Base-by-base conservation (phyloP, 53 echinoderm and acorn worm genomes). In the Hippasteria phrygiana region DNA sequence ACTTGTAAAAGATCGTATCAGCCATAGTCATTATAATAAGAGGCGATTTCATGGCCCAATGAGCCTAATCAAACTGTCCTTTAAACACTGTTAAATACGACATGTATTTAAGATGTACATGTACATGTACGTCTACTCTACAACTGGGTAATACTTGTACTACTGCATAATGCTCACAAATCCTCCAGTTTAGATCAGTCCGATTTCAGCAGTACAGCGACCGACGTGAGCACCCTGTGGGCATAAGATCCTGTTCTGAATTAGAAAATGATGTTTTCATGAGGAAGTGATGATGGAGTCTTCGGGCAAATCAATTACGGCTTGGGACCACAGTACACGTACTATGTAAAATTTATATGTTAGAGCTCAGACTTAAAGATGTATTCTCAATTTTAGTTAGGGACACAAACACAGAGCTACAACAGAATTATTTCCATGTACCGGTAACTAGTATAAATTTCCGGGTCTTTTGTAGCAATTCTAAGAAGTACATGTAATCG, bases 101-200 rank as follows among this genome's bases (percentile, higher is more conserved):
- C 51, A 51, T 18, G 3, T 51, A 5, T n/a, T 9, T 26, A 26
- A 64, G 28, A 65, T 27, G 65, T 72, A 72, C 72, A 42, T 72
- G 72, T 72, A 72, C 72, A 72, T 42, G 42, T 72, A 72, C 43
- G 22, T 72, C 41, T 72, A 41, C 32, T 5, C 18, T 66, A 66
- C 59, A 66, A 9, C 4, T 59, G 24, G 10, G 5, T 45, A 45
- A 45, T 66, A 66, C 31, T 5, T 66, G 66, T 32, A 66, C 66
- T 59, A 59, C 7, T 59, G 22, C 26, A 59, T 26, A 59, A 59
- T 59, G 59, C 54, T 20, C 54, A 59, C 26, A 59, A 2, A 59
- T 59, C 59, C n/a, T 26, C 20, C 59, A n/a, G n/a, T n/a, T n/a
- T n/a, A n/a, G n/a, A n/a, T n/a, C n/a, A n/a, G 26, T 59, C 59